Base-by-base conservation (phyloP, 1,140 invertebrate genomes). In the Halesus radiatus region DNA sequence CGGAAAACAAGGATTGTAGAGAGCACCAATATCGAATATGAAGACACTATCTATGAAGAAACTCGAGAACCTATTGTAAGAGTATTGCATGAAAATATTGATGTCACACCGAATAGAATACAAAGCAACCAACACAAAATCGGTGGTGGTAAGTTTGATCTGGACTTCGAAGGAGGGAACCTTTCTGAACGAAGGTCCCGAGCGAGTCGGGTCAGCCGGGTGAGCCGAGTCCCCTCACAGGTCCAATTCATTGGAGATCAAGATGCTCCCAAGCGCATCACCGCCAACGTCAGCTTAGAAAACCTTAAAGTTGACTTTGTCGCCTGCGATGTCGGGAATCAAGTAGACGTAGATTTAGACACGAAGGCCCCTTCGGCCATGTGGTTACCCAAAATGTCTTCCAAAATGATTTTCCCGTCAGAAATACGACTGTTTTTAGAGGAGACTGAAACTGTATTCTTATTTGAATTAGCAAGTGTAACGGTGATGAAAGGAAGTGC, bases 381-480 rank as follows among this genome's bases (percentile, higher is more conserved):
- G 22, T 52, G 52, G 53, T 56, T 78, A 3, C 60, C 76, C 3
- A 64, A 20, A 54, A 78, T 66, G 32, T 23, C 45, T 53, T 53
- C 37, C 8, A 66, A 66, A 54, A 62, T 64, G 20, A 52, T 26
- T 22, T 88, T 86, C 52, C 90, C 91, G 8, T 84, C 89, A 23
- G 89, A 89, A 81, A 90, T 94, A 54, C 92, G 89, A 73, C 86
- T 95, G 5, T 88, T 88, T 1, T 85, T 95, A 0, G 90, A 87
- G 62, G 94, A 95, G 87, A 94, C 93, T 0, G 90, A 92, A 50
- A 93, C 93, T 0, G 85, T 89, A 26, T 91, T 93, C 66, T 82
- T 95, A 2, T 93, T 94, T 79, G 93, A 94, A 76, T 84, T 94
- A 70, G 90, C 91, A 0, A 92, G 92, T 82, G 88, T 90, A 78